Percentiles rank a stretch among this genome's conserved stretches.
These are phyloP conservation scores for Melinaea marsaeus DNA, from an alignment of 2,888 invertebrate species.

Conservation along the genomic window DNA sequence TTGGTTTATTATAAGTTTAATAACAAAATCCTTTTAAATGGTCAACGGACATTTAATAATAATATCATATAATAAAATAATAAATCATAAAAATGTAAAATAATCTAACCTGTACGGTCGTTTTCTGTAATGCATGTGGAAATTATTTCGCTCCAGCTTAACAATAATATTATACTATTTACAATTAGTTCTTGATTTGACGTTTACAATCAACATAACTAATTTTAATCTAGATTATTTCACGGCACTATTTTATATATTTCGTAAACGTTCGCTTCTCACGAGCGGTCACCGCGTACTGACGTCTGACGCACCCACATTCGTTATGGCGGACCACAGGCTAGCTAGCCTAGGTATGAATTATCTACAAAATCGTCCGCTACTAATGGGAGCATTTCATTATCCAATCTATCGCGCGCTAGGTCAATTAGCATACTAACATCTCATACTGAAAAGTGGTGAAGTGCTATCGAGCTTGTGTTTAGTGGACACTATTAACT, in stretches of 20 bases:
- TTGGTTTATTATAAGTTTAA: too few species aligned
- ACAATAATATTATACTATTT: conserved; percentile 50
- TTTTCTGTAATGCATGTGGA: conserved; percentile 77
- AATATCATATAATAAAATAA: too few species aligned
- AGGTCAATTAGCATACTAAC: too few species aligned
- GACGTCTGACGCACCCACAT: conserved; percentile 48
- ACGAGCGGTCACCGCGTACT: conserved; percentile 49
- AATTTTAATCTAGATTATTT: conserved; percentile 18
- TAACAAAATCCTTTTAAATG: too few species aligned
- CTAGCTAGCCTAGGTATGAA: conserved; percentile 53
- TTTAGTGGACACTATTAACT: too few species aligned
- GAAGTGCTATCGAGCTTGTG: too few species aligned
- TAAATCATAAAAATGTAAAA: background rate
- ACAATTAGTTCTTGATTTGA: conserved; percentile 41
- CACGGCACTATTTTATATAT: conserved; percentile 31
- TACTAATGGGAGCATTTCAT: conserved; percentile 26
- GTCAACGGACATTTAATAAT: too few species aligned
- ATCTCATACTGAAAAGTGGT: too few species aligned
- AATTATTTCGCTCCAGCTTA: conserved; percentile 74
- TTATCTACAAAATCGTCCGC: conserved; percentile 55
- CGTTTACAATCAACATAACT: conserved; percentile 32
- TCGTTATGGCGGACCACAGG: conserved; percentile 48
- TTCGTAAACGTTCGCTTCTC: conserved; percentile 39
- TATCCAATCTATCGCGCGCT: too few species aligned
- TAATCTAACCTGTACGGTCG: conserved; percentile 68